A percentile compares a stretch with the other conserved stretches of the same genome.
These are phyloP conservation scores for Apogon hyalosoma DNA, from an alignment of 2,797 vertebrate species.

Conservation along the genomic window DNA sequence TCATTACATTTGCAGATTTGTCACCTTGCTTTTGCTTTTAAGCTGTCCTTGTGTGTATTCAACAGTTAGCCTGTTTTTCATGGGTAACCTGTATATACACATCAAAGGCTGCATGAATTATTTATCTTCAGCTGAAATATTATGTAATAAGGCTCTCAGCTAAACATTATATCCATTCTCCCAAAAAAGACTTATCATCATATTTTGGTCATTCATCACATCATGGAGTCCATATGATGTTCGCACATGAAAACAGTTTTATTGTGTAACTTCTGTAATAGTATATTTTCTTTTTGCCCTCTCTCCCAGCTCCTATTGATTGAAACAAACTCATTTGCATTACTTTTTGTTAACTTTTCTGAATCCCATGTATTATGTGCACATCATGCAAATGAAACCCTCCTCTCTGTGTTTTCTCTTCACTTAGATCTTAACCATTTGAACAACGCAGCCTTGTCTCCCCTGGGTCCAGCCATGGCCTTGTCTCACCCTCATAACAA, in stretches of 20 bases:
- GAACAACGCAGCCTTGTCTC: constrained; percentile 85
- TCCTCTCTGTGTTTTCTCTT: constrained; percentile 27
- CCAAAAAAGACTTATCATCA: constrained; percentile 1
- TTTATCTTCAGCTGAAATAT: constrained; percentile 37
- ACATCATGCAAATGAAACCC: neutral
- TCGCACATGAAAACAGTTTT: neutral
- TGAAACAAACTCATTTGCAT: constrained; percentile 8
- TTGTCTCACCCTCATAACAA: constrained; percentile 87
- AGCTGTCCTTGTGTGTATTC: constrained; percentile 17
- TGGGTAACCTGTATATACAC: constrained; percentile 24
- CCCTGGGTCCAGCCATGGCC: constrained; percentile 81
- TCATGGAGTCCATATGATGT: neutral
- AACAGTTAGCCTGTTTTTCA: neutral
- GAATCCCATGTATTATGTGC: constrained; percentile 9
- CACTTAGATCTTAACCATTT: constrained; percentile 88
- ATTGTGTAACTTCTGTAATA: neutral
- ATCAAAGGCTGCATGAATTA: constrained; percentile 25
- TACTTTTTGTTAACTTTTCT: constrained; percentile 17
- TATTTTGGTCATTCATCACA: neutral
- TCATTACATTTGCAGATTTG: neutral
- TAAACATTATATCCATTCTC: constrained; percentile 21
- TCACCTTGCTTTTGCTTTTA: neutral
- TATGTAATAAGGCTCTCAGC: constrained; percentile 25
- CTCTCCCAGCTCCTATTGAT: neutral
- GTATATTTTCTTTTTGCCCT: neutral